phyloP scores from a whole-genome alignment of 2,888 invertebrate species.

The Sinotaia quadrata region DNA sequence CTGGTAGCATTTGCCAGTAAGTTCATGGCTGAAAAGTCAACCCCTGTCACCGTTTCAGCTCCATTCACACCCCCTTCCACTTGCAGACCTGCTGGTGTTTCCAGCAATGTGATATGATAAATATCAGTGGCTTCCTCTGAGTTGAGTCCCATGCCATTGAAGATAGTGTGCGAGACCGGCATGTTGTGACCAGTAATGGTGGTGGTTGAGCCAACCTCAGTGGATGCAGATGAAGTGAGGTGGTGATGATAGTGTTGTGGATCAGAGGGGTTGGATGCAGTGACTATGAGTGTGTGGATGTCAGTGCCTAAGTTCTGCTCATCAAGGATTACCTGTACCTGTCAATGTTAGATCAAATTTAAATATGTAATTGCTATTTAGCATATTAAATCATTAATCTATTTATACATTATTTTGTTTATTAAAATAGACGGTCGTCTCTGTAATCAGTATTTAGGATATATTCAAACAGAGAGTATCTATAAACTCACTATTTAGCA shows the following conservation, averaged over 20 bases:
- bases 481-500: no score
- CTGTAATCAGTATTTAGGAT: no score
- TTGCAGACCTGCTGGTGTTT: neutral
- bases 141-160: conserved; percentile 10
- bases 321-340: conserved; percentile 19
- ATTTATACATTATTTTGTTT: no score
- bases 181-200: neutral
- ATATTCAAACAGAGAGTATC: no score
- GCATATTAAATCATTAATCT: no score
- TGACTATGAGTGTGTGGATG: conserved; percentile 17
- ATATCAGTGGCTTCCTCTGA: conserved; percentile 9
- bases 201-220: neutral
- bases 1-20: conserved; percentile 44
- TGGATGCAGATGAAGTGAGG: neutral
- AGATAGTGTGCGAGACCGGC: conserved; percentile 10
- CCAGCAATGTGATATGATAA: conserved; percentile 23
- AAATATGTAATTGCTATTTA: no score
- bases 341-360: no score
- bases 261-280: neutral
- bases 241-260: neutral
- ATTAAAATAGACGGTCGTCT: no score
- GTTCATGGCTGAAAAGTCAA: conserved; percentile 47
- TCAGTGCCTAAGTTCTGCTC: conserved; percentile 13
- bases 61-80: neutral
- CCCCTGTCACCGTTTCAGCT: conserved; percentile 30